These are phyloP conservation scores for Prunella himalayana DNA, from an alignment of 2,113 vertebrate species.

Conservation along the genomic window DNA sequence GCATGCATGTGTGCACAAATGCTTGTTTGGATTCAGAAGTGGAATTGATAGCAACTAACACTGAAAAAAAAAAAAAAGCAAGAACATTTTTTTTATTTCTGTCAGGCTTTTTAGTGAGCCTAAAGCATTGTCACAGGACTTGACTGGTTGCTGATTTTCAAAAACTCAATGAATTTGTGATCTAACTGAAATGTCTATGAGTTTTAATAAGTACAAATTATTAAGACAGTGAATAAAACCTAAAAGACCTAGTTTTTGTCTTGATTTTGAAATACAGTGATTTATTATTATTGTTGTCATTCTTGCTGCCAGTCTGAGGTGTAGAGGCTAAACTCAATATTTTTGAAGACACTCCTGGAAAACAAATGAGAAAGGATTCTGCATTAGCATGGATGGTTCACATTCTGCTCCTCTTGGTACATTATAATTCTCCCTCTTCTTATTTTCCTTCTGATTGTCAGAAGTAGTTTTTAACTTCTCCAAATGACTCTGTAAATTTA, in stretches of 20 bases:
- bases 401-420: not conserved
- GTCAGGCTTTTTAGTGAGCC: not conserved
- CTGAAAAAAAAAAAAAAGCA: not conserved
- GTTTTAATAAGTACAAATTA: not conserved
- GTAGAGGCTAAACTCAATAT: not conserved
- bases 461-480: not conserved
- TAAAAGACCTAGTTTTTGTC: not conserved
- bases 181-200: not conserved
- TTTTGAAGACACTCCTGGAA: not conserved
- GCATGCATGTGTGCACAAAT: rapidly evolving
- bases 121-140: not conserved
- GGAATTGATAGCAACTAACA: not conserved
- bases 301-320: not conserved
- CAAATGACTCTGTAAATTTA: not conserved
- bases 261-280: not conserved
- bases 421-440: not conserved
- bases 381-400: not conserved
- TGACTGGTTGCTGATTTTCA: not conserved
- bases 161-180: not conserved
- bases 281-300: not conserved
- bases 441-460: not conserved
- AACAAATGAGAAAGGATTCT: not conserved
- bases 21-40: not conserved
- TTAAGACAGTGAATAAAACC: not conserved
- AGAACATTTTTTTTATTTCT: not conserved